Base-by-base conservation (phyloP, 2,113 vertebrate genomes). In the Psilopogon haemacephalus region DNA sequence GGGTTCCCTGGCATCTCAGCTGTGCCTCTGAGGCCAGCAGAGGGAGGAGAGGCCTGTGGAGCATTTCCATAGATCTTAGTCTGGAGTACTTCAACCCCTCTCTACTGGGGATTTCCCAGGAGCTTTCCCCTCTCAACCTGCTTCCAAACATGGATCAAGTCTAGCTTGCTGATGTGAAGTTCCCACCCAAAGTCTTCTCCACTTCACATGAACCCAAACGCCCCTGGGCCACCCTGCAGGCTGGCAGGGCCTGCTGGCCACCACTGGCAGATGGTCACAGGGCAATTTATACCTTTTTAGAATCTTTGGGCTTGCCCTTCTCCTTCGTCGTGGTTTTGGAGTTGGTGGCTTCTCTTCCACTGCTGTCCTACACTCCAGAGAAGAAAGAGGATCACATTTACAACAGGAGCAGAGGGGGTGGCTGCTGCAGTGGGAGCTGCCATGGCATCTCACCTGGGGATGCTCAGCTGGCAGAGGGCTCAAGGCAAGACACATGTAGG, bases 341-440 rank as follows among this genome's bases (percentile, higher is more conserved):
- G 69, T 71, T 89, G 65, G 89, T 42, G 32, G 88, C 27, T 42
- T 86, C 79, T 90, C 97, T 97, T 75, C 96, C 93, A 27, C 68
- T 90, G 96, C 97, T 97, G 81, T 97, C 95, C 98, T 98, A 94
- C 84, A 96, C 82, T 92, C 96, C 91, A 96, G 33, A 78, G 59
- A 69, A 89, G 83, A 91, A 24, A 4, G 76, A 24, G 4, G 76
- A 48, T 94, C 84, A 83, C 90, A 92, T 50, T 96, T 96, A 91
- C 81, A 88, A 91, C 62, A 8, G 56, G 35, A 56, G 50, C 2
- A 56, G 60, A 67, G 40, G 18, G 21, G 23, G 13, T 21, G n/a
- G 13, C 54, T 76, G 38, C 55, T 46, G 1, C 26, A 42, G 6
- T 8, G 27, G 28, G 13, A 50, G 1, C 35, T 69, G n/a, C 44